Base-by-base conservation (phyloP, 2,888 invertebrate genomes). In the Coelinius sp. region DNA sequence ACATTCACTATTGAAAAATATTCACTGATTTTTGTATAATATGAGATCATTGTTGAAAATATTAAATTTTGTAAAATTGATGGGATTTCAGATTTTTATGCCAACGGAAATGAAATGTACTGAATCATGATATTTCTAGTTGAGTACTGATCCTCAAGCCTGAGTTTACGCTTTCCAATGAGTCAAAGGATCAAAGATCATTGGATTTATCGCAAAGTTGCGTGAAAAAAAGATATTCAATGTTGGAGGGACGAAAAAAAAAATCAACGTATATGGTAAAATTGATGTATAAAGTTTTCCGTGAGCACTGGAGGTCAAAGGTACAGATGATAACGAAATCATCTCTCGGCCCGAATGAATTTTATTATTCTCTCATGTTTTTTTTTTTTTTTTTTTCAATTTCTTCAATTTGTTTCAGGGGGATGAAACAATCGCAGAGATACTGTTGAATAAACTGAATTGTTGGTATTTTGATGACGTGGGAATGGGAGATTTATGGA, bases 131-230 rank as follows among this genome's bases (percentile, higher is more conserved):
- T 25, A n/a, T 62, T 59, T 44, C 20, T 41, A 24, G 44, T 62
- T 12, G 31, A 59, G 35, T 35, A 59, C 59, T 59, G 59, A 59
- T 35, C 59, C 31, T 20, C 27, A 10, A 44, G 14, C 35, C 12
- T 31, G 10, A 20, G 17, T 35, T 59, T n/a, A 7, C 31, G 59
- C 59, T 59, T 59, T 31, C 59, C 31, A 59, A 62, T 52, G 68
- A 59, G 66, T 69, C 59, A 71, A 63, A 64, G 41, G 74, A 71
- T 53, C 72, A 78, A 78, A 76, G 75, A 79, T 79, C 70, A 70
- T 73, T 53, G 35, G 10, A 62, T 20, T 59, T 59, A 59, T 59
- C 59, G 35, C 17, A 17, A 56, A 27, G 27, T 25, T 1, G 14
- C 25, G 56, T 27, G 25, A 14, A 27, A n/a, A 27, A 56, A 56